Conservation (phyloP, 92 coral and sea anemone genomes). For the Zoanthus gigantus region DNA sequence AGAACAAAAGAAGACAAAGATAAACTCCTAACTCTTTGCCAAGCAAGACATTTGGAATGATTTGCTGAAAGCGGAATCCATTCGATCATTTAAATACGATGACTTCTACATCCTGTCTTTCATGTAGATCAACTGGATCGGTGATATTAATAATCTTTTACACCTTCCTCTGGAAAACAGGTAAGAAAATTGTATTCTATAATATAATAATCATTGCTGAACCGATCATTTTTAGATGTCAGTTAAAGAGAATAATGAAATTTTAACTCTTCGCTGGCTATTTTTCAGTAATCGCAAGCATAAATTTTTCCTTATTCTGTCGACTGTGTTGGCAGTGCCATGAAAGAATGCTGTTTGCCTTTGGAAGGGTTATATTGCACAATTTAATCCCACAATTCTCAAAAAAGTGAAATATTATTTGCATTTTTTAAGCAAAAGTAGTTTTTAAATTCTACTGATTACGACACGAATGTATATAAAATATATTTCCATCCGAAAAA, state of each 20-base stretch:
- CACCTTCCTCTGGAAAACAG: slow-evolving; percentile 27
- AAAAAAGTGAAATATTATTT: too few species aligned
- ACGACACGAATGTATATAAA: too few species aligned
- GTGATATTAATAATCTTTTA: neutral
- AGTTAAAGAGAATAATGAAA: neutral
- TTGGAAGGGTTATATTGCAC: too few species aligned
- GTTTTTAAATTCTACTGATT: too few species aligned
- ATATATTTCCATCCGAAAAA: too few species aligned
- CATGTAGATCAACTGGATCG: neutral
- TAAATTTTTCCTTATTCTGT: neutral
- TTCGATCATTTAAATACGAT: neutral
- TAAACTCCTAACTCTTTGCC: too few species aligned
- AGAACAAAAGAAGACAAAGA: too few species aligned
- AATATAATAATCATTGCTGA: neutral
- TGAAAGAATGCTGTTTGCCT: neutral
- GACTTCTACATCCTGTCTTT: neutral
- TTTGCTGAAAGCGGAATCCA: neutral
- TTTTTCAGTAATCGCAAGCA: neutral
- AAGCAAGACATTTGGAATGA: too few species aligned
- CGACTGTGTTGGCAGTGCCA: neutral
- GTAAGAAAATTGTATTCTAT: slow-evolving; percentile 4
- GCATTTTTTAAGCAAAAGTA: too few species aligned
- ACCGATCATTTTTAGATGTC: neutral
- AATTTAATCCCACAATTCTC: too few species aligned
- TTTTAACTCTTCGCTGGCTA: neutral